Percentiles rank a stretch among this genome's conserved stretches.
These are phyloP conservation scores for Drosophila navojoa DNA, from an alignment of 1,140 invertebrate genomes.

Conservation along the genomic window DNA sequence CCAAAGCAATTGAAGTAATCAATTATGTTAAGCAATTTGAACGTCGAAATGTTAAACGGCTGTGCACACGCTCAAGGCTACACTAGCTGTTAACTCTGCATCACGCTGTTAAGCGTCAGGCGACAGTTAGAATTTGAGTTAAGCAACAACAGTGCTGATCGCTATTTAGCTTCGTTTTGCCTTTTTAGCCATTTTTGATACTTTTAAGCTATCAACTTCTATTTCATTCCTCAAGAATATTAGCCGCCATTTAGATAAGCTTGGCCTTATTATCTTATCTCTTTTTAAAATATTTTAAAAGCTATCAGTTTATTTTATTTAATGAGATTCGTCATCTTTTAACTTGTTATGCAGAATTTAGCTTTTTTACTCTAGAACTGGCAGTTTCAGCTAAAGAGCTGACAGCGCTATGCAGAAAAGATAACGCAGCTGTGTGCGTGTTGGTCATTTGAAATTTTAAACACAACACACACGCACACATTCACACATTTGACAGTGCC, in stretches of 20 bases:
- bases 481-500: constrained; percentile 8
- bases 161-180: not conserved
- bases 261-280: too few species aligned
- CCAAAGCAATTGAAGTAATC: constrained; percentile 19
- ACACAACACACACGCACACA: constrained; percentile 8
- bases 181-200: too few species aligned
- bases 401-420: not conserved
- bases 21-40: constrained; percentile 38
- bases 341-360: not conserved
- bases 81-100: constrained; percentile 25
- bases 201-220: too few species aligned
- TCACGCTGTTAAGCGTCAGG: constrained; percentile 27
- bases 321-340: too few species aligned
- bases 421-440: constrained; percentile 24
- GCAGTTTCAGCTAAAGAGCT: not conserved
- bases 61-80: constrained; percentile 25
- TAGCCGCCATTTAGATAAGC: too few species aligned
- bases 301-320: too few species aligned
- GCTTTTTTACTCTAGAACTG: not conserved
- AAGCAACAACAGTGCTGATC: not conserved
- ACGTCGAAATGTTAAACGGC: constrained; percentile 28
- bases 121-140: constrained; percentile 43
- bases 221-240: too few species aligned
- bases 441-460: constrained; percentile 31
- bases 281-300: too few species aligned